These are phyloP conservation scores for Neotragus moschatus DNA, from an alignment of 2,113 vertebrate genomes.

Conservation along the genomic window DNA sequence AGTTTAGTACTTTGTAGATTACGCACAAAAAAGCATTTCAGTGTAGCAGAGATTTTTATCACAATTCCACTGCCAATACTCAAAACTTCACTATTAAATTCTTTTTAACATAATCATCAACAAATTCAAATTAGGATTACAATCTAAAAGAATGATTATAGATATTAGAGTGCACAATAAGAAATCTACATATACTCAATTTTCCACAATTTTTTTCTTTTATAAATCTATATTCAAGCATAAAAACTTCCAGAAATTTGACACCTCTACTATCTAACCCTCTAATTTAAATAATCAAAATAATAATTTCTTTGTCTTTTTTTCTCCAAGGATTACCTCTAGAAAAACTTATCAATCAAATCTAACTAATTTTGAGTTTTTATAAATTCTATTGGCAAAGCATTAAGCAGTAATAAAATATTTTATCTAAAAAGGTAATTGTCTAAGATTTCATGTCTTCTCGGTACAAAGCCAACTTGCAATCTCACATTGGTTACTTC, in stretches of 20 bases:
- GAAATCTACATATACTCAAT: too few species aligned
- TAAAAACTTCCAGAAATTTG: background rate
- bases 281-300: background rate
- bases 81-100: too few species aligned
- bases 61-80: too few species aligned
- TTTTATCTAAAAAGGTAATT: background rate
- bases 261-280: background rate
- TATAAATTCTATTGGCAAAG: background rate
- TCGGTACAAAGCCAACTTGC: background rate
- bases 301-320: background rate
- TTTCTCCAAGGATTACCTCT: background rate
- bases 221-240: background rate
- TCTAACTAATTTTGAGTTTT: background rate
- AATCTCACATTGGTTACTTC: background rate
- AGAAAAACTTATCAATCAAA: background rate
- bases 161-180: too few species aligned
- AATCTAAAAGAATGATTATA: too few species aligned
- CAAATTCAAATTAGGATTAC: too few species aligned
- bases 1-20: too few species aligned
- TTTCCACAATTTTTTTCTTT: background rate
- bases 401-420: background rate
- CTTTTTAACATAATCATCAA: too few species aligned
- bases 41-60: too few species aligned
- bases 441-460: background rate
- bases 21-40: too few species aligned